Evolutionary conservation across 2,888 invertebrate genomes (phyloP).

Genomic region (Byasa hedistus): DNA sequence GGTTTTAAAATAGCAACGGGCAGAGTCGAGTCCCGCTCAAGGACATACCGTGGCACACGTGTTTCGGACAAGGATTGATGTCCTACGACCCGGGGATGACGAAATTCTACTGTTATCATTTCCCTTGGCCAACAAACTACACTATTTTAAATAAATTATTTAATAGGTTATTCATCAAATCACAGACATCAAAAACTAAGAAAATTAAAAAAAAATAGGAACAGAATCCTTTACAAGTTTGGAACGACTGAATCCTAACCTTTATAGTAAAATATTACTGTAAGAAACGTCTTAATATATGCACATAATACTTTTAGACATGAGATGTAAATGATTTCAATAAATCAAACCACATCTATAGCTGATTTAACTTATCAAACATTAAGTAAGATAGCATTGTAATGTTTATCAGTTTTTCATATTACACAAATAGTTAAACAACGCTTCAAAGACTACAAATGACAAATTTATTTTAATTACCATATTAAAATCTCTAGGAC

Average conservation of each 20-base stretch:
- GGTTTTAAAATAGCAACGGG: slow-evolving; percentile 51
- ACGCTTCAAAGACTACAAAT: not conserved
- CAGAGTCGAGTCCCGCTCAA: slow-evolving; percentile 49
- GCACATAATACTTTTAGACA: too few relatives aligned
- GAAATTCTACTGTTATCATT: slow-evolving; percentile 16
- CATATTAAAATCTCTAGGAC: not conserved
- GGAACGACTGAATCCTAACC: too few relatives aligned
- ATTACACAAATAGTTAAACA: not conserved
- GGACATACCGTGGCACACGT: slow-evolving; percentile 49
- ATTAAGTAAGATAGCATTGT: too few relatives aligned
- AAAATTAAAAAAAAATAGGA: too few relatives aligned
- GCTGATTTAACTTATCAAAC: too few relatives aligned
- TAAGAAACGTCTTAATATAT: too few relatives aligned
- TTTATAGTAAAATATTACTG: too few relatives aligned
- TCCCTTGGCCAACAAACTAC: not conserved
- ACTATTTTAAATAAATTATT: not conserved
- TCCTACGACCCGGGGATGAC: slow-evolving; percentile 26
- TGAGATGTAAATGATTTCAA: too few relatives aligned
- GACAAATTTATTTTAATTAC: not conserved
- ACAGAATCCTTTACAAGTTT: too few relatives aligned
- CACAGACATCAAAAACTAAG: too few relatives aligned
- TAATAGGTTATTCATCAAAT: not conserved
- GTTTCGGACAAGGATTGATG: slow-evolving; percentile 49
- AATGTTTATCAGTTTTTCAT: too few relatives aligned
- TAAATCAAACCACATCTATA: too few relatives aligned